These are phyloP conservation scores for Melanotaenia maccullochi DNA, from an alignment of 2,797 vertebrate species.

Conservation along the genomic window DNA sequence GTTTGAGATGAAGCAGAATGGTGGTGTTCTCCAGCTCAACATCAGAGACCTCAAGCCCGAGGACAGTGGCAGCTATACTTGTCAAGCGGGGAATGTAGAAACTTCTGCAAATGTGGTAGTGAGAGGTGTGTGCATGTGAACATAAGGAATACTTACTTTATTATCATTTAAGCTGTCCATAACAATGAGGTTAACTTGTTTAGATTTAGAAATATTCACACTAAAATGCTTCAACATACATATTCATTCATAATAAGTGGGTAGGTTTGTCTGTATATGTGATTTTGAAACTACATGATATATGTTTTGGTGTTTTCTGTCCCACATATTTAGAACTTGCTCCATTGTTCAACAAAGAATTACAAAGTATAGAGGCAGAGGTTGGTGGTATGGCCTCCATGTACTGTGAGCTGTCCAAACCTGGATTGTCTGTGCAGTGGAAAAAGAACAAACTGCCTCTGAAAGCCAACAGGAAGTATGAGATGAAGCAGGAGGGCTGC, in stretches of 20 bases:
- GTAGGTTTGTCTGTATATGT: not conserved
- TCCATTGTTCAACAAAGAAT: constrained; percentile 80
- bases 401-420: constrained; percentile 84
- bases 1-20: constrained; percentile 74
- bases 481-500: constrained; percentile 82
- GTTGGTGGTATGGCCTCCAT: constrained; percentile 79
- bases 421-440: constrained; percentile 79
- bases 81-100: constrained; percentile 65
- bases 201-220: not conserved
- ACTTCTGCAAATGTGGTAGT: constrained; percentile 56
- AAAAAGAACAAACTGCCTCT: constrained; percentile 83
- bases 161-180: not conserved
- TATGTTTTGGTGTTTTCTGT: not conserved
- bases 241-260: not conserved
- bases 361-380: constrained; percentile 80
- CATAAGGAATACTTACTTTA: rapidly evolving
- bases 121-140: constrained; percentile 55
- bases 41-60: constrained; percentile 77
- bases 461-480: constrained; percentile 80
- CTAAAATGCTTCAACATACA: not conserved
- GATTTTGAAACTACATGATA: not conserved
- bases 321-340: constrained; percentile 43
- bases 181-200: not conserved
- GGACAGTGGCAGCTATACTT: constrained; percentile 87
- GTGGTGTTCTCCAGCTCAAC: constrained; percentile 24